Conservation (phyloP, 2,113 vertebrate genomes). For the Podiceps cristatus region DNA sequence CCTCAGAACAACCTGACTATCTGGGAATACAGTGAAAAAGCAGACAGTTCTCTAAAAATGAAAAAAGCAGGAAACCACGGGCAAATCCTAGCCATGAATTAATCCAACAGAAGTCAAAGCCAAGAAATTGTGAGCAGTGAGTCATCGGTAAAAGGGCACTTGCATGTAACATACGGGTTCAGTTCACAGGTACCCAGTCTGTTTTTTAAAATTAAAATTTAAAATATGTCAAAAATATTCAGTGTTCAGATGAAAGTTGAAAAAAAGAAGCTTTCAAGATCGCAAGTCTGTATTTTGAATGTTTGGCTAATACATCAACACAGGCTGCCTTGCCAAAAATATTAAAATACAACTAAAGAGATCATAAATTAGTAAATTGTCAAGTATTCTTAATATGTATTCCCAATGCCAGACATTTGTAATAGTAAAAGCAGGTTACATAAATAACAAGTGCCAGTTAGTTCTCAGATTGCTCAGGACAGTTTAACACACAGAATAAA, state of each 20-base stretch:
- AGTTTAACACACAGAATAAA: conserved; percentile 15
- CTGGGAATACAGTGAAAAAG: not conserved
- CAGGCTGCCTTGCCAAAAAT: conserved; percentile 73
- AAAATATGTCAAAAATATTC: conserved; percentile 74
- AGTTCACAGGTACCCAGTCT: conserved; percentile 65
- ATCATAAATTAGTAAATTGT: conserved; percentile 79
- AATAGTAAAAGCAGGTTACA: conserved; percentile 71
- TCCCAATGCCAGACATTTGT: conserved; percentile 66
- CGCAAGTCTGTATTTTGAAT: conserved; percentile 74
- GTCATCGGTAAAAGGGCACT: conserved; percentile 56
- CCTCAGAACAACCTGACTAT: not conserved
- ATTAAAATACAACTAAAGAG: conserved; percentile 75
- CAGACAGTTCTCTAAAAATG: not conserved
- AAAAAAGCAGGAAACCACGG: not conserved
- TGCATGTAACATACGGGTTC: conserved; percentile 60
- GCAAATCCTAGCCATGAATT: conserved; percentile 24
- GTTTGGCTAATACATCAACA: conserved; percentile 74
- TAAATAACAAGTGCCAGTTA: conserved; percentile 55
- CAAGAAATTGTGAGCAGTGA: conserved; percentile 50
- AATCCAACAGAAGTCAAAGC: conserved; percentile 42
- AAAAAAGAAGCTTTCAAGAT: conserved; percentile 55
- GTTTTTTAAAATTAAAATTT: conserved; percentile 74
- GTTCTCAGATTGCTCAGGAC: conserved; percentile 20
- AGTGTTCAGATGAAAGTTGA: conserved; percentile 60
- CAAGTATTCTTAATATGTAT: conserved; percentile 68